Evolutionary conservation across 2,797 vertebrate genomes (phyloP).

Genomic region (Babyrousa celebensis): DNA sequence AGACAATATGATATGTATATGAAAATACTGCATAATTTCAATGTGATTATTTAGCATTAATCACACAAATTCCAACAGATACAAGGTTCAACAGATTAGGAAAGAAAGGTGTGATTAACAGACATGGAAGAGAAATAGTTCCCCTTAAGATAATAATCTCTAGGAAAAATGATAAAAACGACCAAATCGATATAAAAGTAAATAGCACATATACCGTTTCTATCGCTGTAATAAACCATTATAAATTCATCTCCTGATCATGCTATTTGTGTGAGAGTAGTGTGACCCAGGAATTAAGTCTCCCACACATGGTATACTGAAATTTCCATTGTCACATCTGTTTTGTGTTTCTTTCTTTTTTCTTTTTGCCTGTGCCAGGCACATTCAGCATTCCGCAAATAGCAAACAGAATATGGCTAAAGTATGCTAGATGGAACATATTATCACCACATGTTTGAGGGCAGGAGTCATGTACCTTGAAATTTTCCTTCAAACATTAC

Average conservation of each 20-base stretch:
- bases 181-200: slow-evolving; percentile 40
- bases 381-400: slow-evolving; percentile 67
- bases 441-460: slow-evolving; percentile 65
- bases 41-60: slow-evolving; percentile 63
- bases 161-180: slow-evolving; percentile 37
- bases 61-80: slow-evolving; percentile 35
- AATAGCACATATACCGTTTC: not conserved
- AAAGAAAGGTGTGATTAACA: slow-evolving; percentile 37
- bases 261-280: not conserved
- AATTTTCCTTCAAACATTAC: slow-evolving; percentile 62
- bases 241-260: not conserved
- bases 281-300: slow-evolving; percentile 17
- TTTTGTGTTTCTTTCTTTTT: slow-evolving; percentile 48
- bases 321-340: slow-evolving; percentile 59
- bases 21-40: slow-evolving; percentile 10
- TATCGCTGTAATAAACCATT: slow-evolving; percentile 6
- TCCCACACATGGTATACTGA: not conserved
- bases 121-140: slow-evolving; percentile 28
- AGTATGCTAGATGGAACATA: slow-evolving; percentile 54
- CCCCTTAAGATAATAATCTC: slow-evolving; percentile 44
- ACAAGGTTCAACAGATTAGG: not conserved
- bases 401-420: slow-evolving; percentile 51
- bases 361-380: slow-evolving; percentile 12
- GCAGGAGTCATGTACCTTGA: slow-evolving; percentile 11
- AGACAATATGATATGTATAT: not conserved